A percentile compares a stretch with the other conserved stretches of the same genome.
Conservation (phyloP, 2,888 invertebrate species). For the Lamproptera curius region DNA sequence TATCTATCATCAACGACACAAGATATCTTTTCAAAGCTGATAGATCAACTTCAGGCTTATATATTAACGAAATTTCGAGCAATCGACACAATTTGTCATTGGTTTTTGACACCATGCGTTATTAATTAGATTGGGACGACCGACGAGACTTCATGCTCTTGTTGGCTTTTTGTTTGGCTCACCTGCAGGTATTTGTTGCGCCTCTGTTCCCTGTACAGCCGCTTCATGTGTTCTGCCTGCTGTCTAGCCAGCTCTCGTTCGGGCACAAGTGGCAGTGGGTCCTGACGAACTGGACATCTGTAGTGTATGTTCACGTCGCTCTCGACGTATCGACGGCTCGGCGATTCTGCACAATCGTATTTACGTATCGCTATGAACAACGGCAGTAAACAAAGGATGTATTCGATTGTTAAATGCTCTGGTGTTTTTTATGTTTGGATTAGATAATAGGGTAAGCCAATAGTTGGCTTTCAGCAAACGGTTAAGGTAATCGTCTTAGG, state of each 20-base stretch:
- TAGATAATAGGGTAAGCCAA: constrained; percentile 17
- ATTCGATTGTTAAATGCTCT: constrained; percentile 9
- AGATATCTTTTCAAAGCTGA: too few relatives aligned
- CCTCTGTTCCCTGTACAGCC: constrained; percentile 92
- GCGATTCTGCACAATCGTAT: constrained; percentile 81
- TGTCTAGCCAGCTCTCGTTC: constrained; percentile 92
- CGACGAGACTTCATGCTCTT: too few relatives aligned
- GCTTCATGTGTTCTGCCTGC: constrained; percentile 94
- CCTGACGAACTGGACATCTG: constrained; percentile 91
- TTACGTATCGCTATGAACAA: constrained; percentile 8
- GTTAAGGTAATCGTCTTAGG: constrained; percentile 3
- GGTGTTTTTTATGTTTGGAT: background rate
- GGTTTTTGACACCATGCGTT: too few relatives aligned
- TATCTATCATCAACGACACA: too few relatives aligned
- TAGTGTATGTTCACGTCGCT: constrained; percentile 97
- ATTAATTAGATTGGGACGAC: too few relatives aligned
- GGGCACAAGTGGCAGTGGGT: constrained; percentile 90
- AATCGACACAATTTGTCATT: too few relatives aligned
- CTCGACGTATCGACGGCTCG: constrained; percentile 89
- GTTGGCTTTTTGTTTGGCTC: background rate
- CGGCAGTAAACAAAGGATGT: constrained; percentile 9
- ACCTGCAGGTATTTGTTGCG: constrained; percentile 93
- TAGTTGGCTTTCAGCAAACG: too few relatives aligned
- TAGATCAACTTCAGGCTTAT: too few relatives aligned
- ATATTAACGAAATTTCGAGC: too few relatives aligned